phyloP scores from a whole-genome alignment of 1,140 invertebrate genomes.

The Diprion similis region DNA sequence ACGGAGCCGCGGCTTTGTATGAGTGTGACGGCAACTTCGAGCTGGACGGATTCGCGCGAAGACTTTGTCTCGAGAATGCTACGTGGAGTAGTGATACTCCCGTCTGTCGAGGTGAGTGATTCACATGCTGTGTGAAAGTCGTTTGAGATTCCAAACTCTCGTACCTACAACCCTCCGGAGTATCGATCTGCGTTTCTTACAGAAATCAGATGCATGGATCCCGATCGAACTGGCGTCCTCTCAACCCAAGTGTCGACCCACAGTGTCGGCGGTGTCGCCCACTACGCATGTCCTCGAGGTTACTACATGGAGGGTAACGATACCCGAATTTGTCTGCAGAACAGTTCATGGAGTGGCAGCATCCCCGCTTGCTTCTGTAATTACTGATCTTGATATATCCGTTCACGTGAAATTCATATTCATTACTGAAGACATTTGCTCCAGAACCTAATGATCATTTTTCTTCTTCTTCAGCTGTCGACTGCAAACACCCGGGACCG shows the following conservation, averaged over 20 bases:
- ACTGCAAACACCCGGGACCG: constrained; percentile 78
- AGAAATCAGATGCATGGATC: constrained; percentile 82
- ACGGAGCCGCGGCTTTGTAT: constrained; percentile 83
- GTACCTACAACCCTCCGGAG: background rate
- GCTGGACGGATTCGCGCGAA: constrained; percentile 79
- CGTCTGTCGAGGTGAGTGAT: constrained; percentile 71
- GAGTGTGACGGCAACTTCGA: constrained; percentile 84
- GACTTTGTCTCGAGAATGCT: constrained; percentile 86
- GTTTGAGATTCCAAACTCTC: background rate
- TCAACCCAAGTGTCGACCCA: constrained; percentile 69
- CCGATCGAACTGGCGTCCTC: constrained; percentile 66
- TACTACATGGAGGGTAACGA: constrained; percentile 81
- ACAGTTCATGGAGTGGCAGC: constrained; percentile 83
- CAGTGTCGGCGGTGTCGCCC: constrained; percentile 78
- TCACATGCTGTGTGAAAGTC: background rate
- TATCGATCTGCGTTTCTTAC: constrained; percentile 39
- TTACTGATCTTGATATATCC: constrained; percentile 40
- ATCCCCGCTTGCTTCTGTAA: constrained; percentile 83
- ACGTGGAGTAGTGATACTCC: constrained; percentile 85
- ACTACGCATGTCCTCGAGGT: constrained; percentile 83
- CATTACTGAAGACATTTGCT: constrained; percentile 15
- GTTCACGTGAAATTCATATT: background rate
- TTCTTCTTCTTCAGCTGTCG: constrained; percentile 70
- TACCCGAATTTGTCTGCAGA: constrained; percentile 77
- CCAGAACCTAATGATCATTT: constrained; percentile 27